Evolutionary conservation across 2,888 invertebrate genomes (phyloP).

Genomic region (Blastobasis lacticolella): DNA sequence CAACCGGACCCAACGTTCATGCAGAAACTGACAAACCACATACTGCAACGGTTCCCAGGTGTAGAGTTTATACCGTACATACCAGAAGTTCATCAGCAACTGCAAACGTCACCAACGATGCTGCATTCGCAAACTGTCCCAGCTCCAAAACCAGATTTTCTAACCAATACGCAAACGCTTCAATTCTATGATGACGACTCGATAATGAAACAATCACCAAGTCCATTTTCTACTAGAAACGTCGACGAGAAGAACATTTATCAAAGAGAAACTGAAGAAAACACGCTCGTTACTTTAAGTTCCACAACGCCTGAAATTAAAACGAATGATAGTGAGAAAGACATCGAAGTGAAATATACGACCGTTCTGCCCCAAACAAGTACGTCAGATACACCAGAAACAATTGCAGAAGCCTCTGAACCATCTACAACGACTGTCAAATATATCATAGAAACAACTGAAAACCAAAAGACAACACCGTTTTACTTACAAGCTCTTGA

Average conservation of each 20-base stretch:
- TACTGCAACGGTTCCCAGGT: conserved; percentile 51
- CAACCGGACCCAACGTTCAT: conserved; percentile 68
- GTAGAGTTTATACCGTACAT: conserved; percentile 61
- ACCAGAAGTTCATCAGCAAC: conserved; percentile 26
- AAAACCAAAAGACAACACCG: conserved; percentile 45
- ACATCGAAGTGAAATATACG: conserved; percentile 34
- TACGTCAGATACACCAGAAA: conserved; percentile 30
- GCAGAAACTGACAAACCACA: conserved; percentile 57
- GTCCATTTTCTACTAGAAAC: conserved; percentile 35
- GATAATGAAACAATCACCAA: conserved; percentile 33
- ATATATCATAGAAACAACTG: conserved; percentile 32
- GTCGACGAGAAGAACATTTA: conserved; percentile 42
- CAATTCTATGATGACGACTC: conserved; percentile 45
- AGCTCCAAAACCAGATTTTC: neutral
- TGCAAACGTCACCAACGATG: conserved; percentile 7
- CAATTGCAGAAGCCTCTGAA: conserved; percentile 35
- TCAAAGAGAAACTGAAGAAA: conserved; percentile 56
- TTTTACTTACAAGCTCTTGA: conserved; percentile 58
- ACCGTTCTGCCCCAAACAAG: conserved; percentile 29
- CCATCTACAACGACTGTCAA: conserved; percentile 45
- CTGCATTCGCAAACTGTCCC: neutral
- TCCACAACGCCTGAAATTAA: conserved; percentile 25
- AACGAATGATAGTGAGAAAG: conserved; percentile 36
- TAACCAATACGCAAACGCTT: conserved; percentile 26
- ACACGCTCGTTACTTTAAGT: conserved; percentile 36